Conservation (phyloP, 2,888 invertebrate genomes). For the Troglohyphantes excavatus region DNA sequence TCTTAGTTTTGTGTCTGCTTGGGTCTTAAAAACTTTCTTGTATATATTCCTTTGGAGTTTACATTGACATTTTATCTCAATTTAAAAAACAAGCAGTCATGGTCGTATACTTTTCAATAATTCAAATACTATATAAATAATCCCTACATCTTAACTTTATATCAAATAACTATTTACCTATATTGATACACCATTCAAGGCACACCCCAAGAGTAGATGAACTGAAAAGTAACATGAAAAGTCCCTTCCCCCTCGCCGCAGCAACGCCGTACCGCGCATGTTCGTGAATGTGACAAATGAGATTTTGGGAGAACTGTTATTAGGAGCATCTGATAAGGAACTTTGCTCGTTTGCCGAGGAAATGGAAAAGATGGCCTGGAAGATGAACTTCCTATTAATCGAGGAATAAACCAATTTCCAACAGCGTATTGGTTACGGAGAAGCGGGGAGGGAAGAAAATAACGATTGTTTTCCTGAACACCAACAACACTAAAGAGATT, state of each 20-base stretch:
- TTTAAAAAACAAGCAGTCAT: no score
- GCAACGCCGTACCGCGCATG: neutral
- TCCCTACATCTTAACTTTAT: no score
- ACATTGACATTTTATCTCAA: no score
- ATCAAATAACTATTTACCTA: no score
- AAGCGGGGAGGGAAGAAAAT: neutral
- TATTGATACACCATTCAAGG: no score
- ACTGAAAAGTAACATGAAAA: neutral
- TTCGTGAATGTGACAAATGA: slow-evolving; percentile 61
- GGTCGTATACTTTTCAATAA: no score
- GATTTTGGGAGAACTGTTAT: slow-evolving; percentile 67
- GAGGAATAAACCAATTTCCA: slow-evolving; percentile 57
- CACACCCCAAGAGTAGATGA: neutral
- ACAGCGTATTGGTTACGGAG: slow-evolving; percentile 7
- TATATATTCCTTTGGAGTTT: no score
- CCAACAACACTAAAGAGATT: no score
- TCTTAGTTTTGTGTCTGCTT: no score
- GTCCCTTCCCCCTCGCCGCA: neutral
- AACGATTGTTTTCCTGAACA: neutral
- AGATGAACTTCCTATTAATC: slow-evolving; percentile 35
- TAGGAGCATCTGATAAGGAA: slow-evolving; percentile 76
- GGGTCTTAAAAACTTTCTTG: no score
- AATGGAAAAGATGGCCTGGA: slow-evolving; percentile 65
- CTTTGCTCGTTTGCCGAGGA: slow-evolving; percentile 63
- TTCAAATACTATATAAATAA: no score